These are phyloP conservation scores for Numenius phaeopus DNA, from an alignment of 2,797 vertebrate species.

Conservation along the genomic window DNA sequence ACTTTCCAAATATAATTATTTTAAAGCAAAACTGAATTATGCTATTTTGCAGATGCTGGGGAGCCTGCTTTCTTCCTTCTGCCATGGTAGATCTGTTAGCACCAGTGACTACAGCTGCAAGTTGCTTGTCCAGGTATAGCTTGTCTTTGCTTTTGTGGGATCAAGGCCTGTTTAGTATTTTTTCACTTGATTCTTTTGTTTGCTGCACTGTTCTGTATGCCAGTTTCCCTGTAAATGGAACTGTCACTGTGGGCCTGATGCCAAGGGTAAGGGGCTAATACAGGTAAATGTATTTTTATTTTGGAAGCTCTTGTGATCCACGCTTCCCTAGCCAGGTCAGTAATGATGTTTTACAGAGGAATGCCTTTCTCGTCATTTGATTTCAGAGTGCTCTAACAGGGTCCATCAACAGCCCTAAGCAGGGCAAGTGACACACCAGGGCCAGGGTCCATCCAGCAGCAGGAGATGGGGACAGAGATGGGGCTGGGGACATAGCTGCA, in stretches of 20 bases:
- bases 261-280: neutral
- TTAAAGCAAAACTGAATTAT: neutral
- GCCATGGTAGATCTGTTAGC: rapidly evolving
- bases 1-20: neutral
- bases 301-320: neutral
- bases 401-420: neutral
- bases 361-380: neutral
- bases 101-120: neutral
- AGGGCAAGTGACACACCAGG: rapidly evolving
- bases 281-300: neutral
- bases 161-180: neutral
- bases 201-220: neutral
- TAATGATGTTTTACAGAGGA: neutral
- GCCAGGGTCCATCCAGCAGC: neutral
- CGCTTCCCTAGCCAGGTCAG: neutral
- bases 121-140: neutral
- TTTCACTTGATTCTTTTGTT: neutral
- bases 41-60: neutral
- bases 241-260: neutral
- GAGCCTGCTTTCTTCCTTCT: neutral
- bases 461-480: neutral
- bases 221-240: neutral
- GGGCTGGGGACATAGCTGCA: neutral
- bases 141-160: neutral
- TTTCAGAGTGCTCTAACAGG: neutral